Percentiles rank a stretch among this genome's conserved stretches.
These are phyloP conservation scores for Larimichthys polyactis DNA, from an alignment of 2,113 vertebrate species.

Conservation along the genomic window DNA sequence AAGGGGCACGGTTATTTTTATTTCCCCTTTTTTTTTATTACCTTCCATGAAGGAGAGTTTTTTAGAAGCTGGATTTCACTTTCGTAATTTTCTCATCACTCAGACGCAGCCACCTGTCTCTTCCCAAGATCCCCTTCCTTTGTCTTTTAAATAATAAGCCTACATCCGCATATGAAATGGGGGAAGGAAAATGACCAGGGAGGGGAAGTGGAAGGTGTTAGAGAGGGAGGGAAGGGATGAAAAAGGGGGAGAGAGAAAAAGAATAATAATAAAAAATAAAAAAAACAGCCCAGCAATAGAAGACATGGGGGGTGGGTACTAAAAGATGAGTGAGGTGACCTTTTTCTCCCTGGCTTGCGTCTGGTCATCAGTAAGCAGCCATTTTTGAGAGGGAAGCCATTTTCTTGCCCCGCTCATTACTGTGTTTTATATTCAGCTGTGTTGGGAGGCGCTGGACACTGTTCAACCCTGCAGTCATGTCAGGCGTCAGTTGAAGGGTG, in stretches of 20 bases:
- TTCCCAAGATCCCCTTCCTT: slow-evolving; percentile 79
- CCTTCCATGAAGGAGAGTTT: slow-evolving; percentile 68
- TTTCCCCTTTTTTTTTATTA: slow-evolving; percentile 71
- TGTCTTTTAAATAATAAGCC: slow-evolving; percentile 85
- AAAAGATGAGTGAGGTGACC: slow-evolving; percentile 79
- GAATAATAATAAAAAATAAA: not conserved
- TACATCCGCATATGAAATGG: slow-evolving; percentile 73
- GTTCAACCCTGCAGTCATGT: slow-evolving; percentile 75
- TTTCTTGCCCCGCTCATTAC: slow-evolving; percentile 84
- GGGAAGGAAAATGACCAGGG: slow-evolving; percentile 67
- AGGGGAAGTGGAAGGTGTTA: slow-evolving; percentile 71
- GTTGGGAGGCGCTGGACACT: slow-evolving; percentile 77
- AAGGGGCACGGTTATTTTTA: slow-evolving; percentile 73
- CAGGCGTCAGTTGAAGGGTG: slow-evolving; percentile 76
- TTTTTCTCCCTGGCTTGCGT: slow-evolving; percentile 73
- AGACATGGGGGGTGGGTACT: slow-evolving; percentile 38
- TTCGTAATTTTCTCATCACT: slow-evolving; percentile 84
- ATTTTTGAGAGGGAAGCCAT: slow-evolving; percentile 83
- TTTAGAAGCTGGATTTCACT: slow-evolving; percentile 78
- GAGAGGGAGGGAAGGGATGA: slow-evolving; percentile 52
- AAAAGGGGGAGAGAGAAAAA: slow-evolving; percentile 40
- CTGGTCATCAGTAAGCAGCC: slow-evolving; percentile 79
- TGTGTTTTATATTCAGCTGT: slow-evolving; percentile 81
- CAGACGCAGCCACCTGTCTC: slow-evolving; percentile 82
- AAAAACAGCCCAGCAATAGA: slow-evolving; percentile 26